Conservation (phyloP, 2,797 vertebrate species). For the Chaetophractus vellerosus region DNA sequence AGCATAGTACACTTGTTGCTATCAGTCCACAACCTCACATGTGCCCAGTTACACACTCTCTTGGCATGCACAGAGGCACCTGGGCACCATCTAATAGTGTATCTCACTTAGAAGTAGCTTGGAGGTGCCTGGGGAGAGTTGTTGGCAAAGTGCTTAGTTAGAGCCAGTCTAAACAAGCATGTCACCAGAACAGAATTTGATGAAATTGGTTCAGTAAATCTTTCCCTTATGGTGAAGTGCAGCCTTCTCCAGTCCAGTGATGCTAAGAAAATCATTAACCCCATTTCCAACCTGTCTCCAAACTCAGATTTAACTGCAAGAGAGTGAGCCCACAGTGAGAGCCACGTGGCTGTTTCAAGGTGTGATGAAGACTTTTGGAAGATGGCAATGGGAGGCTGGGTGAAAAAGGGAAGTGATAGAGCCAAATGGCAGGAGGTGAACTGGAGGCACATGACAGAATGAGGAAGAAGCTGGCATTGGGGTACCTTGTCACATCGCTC, state of each 20-base stretch:
- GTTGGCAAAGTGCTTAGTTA: neutral
- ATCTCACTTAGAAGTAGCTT: neutral
- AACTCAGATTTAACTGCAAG: neutral
- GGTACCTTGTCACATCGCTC: neutral
- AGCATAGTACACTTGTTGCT: neutral
- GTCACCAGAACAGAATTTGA: conserved; percentile 15
- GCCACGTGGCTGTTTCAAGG: neutral
- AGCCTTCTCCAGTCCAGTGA: conserved; percentile 4
- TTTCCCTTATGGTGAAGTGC: neutral
- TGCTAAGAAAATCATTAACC: neutral
- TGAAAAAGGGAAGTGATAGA: neutral
- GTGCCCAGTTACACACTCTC: neutral
- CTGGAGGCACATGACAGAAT: neutral
- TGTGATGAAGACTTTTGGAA: neutral
- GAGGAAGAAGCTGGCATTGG: neutral
- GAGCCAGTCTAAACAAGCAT: conserved; percentile 12
- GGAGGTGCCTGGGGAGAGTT: neutral
- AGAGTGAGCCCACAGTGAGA: neutral
- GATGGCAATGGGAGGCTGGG: neutral
- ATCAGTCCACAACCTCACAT: neutral
- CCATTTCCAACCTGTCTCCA: neutral
- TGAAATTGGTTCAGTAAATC: conserved; percentile 52
- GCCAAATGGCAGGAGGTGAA: neutral
- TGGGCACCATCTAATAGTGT: neutral
- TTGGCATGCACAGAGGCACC: fast-evolving